Conservation (phyloP, 2,113 vertebrate species). For the Balaeniceps rex region DNA sequence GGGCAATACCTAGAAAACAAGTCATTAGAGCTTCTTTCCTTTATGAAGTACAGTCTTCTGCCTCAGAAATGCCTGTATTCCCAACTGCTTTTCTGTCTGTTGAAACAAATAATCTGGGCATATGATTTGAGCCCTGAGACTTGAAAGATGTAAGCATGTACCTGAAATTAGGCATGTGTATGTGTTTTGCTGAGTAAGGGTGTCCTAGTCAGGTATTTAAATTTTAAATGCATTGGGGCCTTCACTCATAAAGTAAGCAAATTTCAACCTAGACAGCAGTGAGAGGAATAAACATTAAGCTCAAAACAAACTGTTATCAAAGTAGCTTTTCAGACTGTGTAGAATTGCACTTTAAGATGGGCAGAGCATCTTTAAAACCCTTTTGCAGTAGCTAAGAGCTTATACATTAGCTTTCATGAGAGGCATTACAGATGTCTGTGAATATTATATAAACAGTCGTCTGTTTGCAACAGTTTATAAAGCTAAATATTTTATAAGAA, state of each 20-base stretch:
- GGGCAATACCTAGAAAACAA: background rate
- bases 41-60: background rate
- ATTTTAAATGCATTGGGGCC: constrained; percentile 43
- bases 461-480: constrained; percentile 65
- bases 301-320: constrained; percentile 41
- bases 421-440: constrained; percentile 63
- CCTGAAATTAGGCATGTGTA: constrained; percentile 16
- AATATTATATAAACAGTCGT: constrained; percentile 61
- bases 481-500: constrained; percentile 71
- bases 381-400: constrained; percentile 59
- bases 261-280: constrained; percentile 24
- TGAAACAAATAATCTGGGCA: background rate
- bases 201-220: constrained; percentile 39
- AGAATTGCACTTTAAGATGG: constrained; percentile 41
- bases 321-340: constrained; percentile 25
- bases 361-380: constrained; percentile 45
- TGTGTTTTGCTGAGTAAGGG: constrained; percentile 45
- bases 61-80: background rate
- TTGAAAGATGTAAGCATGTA: background rate
- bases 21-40: background rate
- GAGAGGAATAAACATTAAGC: constrained; percentile 52
- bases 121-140: constrained; percentile 1
- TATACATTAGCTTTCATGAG: constrained; percentile 58
- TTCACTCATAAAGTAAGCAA: constrained; percentile 17
- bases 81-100: background rate